These are phyloP conservation scores for Calephelis virginiensis DNA, from an alignment of 1,140 invertebrate species.

Conservation along the genomic window DNA sequence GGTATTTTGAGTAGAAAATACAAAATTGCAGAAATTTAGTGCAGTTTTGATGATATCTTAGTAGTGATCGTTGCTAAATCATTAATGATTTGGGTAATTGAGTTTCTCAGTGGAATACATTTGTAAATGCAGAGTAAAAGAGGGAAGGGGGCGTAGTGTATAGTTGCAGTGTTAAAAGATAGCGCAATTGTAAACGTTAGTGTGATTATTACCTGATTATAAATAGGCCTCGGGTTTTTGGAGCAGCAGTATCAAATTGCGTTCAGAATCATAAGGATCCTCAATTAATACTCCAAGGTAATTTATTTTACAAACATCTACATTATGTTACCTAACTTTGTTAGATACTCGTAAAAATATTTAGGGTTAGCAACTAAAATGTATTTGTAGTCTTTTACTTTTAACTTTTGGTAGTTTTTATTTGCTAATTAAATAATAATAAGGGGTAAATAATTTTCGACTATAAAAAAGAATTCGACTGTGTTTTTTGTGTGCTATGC, in stretches of 20 bases:
- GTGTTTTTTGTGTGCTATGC: too few species aligned
- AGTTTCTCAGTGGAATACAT: slow-evolving; percentile 4
- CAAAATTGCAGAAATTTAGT: slow-evolving; percentile 4
- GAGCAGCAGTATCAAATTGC: slow-evolving; percentile 1
- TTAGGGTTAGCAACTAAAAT: too few species aligned
- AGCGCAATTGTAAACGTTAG: not conserved
- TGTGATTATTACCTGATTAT: slow-evolving; percentile 2
- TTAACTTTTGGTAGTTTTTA: too few species aligned
- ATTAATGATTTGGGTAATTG: slow-evolving; percentile 10
- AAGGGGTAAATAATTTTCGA: too few species aligned
- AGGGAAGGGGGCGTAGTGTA: not conserved
- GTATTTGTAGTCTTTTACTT: too few species aligned
- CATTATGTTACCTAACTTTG: too few species aligned
- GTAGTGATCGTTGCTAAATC: not conserved
- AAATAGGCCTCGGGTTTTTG: slow-evolving; percentile 2
- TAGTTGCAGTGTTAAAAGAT: not conserved
- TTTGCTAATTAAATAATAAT: too few species aligned
- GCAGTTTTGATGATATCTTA: not conserved
- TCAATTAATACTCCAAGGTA: not conserved
- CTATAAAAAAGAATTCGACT: too few species aligned
- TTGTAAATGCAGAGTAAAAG: not conserved
- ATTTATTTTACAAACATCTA: not conserved
- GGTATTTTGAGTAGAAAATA: not conserved
- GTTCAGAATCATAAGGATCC: slow-evolving; percentile 2
- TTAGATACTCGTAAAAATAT: too few species aligned